phyloP scores from a whole-genome alignment of 2,888 invertebrate species.

The Aphrophora alni region DNA sequence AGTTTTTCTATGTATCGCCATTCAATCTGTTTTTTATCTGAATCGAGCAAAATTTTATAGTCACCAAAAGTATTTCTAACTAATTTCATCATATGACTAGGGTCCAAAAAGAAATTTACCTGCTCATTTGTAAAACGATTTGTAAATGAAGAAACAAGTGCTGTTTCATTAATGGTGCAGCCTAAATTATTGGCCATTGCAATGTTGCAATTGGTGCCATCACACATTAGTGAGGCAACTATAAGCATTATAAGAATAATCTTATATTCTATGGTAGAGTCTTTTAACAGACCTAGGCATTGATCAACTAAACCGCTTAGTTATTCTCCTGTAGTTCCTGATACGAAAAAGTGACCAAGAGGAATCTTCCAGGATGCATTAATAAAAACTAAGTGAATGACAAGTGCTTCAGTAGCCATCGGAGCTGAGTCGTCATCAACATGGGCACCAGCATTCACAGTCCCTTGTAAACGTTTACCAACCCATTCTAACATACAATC shows the following conservation, averaged over 20 bases:
- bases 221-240: conserved; percentile 23
- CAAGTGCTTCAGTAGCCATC: conserved; percentile 29
- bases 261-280: conserved; percentile 4
- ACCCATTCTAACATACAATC: conserved; percentile 30
- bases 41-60: conserved; percentile 37
- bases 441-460: not conserved
- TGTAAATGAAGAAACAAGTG: too few relatives aligned
- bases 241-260: too few relatives aligned
- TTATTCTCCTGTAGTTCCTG: conserved; percentile 11
- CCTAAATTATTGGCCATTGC: conserved; percentile 30
- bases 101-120: conserved; percentile 37
- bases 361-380: conserved; percentile 33
- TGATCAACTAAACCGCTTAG: conserved; percentile 15
- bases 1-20: conserved; percentile 47
- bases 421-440: not conserved
- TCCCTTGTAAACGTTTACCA: conserved; percentile 14
- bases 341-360: conserved; percentile 27
- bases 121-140: conserved; percentile 16
- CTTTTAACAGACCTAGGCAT: conserved; percentile 17
- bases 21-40: conserved; percentile 33
- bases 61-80: conserved; percentile 50
- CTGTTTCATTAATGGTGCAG: not conserved
- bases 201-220: conserved; percentile 19
- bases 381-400: conserved; percentile 28
- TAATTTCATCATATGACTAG: conserved; percentile 51